A percentile compares a stretch with the other conserved stretches of the same genome.
Conservation (phyloP, 2,797 vertebrate species). For the Brachymystax lenok region DNA sequence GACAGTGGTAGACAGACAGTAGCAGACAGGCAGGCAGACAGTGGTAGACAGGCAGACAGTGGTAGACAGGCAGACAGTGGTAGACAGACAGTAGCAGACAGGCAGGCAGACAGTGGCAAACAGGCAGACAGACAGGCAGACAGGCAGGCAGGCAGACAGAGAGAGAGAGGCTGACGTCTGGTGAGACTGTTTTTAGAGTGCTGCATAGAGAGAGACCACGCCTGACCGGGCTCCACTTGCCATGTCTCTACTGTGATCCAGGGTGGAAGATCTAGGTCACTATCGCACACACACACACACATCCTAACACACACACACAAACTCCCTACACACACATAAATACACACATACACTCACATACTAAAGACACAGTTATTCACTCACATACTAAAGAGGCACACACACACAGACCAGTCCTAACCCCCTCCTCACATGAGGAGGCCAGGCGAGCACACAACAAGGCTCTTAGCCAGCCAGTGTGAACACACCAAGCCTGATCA, state of each 20-base stretch:
- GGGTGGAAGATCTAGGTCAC: slow-evolving; percentile 43
- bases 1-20: too few species aligned
- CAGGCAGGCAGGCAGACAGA: not conserved
- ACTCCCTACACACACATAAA: too few species aligned
- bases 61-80: not conserved
- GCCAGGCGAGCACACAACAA: not conserved
- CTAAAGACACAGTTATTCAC: not conserved
- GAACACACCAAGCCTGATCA: not conserved
- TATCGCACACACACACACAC: slow-evolving; percentile 20
- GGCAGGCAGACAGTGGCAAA: not conserved
- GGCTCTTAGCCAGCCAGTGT: not conserved
- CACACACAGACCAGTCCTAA: not conserved
- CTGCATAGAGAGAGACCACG: slow-evolving; percentile 2
- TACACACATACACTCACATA: not conserved
- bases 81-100: too few species aligned
- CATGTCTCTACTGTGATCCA: slow-evolving; percentile 5
- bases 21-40: not conserved
- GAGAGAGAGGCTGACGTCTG: not conserved
- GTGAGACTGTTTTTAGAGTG: not conserved
- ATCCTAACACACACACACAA: not conserved
- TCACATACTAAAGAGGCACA: not conserved
- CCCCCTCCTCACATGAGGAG: not conserved
- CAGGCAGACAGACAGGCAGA: too few species aligned
- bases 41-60: not conserved
- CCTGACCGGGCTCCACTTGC: slow-evolving; percentile 13